phyloP scores from a whole-genome alignment of 2,888 invertebrate genomes.

The Orgyia antiqua region DNA sequence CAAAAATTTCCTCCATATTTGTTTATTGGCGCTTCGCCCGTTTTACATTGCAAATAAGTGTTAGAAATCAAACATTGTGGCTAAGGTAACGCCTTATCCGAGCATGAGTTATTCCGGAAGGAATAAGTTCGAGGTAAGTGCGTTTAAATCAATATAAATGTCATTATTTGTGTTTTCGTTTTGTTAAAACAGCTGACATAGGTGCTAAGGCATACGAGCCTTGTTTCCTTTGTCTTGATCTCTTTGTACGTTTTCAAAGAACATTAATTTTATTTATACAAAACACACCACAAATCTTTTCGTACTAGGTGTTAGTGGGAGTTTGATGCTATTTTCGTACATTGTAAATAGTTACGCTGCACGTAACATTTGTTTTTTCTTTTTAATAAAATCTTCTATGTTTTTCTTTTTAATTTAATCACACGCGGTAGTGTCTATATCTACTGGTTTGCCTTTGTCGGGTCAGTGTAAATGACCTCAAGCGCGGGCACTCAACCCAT shows the following conservation, averaged over 20 bases:
- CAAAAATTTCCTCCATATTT: constrained; percentile 51
- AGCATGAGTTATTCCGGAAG: constrained; percentile 81
- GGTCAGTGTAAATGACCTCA: constrained; percentile 48
- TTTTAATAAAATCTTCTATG: constrained; percentile 17
- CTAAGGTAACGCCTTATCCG: constrained; percentile 71
- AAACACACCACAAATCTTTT: constrained; percentile 1
- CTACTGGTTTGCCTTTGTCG: constrained; percentile 41
- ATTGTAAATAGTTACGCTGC: constrained; percentile 19
- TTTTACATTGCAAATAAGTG: constrained; percentile 21
- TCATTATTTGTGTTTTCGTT: constrained; percentile 68
- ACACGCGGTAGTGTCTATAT: constrained; percentile 18
- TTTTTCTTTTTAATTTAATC: constrained; percentile 21
- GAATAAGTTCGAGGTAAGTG: constrained; percentile 81
- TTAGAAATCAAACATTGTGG: constrained; percentile 60
- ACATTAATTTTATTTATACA: background rate
- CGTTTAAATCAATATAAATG: constrained; percentile 33
- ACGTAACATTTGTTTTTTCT: constrained; percentile 9
- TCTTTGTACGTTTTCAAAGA: constrained; percentile 3
- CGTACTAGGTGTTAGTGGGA: background rate
- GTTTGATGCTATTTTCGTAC: constrained; percentile 36
- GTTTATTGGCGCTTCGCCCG: constrained; percentile 36
- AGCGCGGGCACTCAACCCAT: constrained; percentile 43
- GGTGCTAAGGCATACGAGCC: constrained; percentile 20
- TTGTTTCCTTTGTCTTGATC: constrained; percentile 53
- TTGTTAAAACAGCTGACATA: constrained; percentile 81